Percentiles rank a stretch among this genome's conserved stretches.
Evolutionary conservation across 2,888 invertebrate genomes (phyloP).

Genomic region (Cenopis cana): DNA sequence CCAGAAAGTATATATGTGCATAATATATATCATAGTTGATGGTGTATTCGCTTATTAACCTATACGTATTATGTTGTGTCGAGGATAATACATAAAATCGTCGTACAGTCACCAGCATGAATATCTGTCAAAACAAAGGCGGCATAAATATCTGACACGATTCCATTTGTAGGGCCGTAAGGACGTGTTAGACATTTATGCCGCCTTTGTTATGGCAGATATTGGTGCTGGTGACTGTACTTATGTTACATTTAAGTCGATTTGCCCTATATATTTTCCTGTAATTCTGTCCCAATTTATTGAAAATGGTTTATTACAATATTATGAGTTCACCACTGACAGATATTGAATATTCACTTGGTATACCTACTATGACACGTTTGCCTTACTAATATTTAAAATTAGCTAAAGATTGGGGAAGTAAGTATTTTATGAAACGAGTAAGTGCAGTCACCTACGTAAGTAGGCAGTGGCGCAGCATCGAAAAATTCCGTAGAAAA

Average conservation of each 20-base stretch:
- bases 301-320: neutral
- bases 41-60: constrained; percentile 25
- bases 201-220: too few relatives aligned
- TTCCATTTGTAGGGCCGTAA: too few relatives aligned
- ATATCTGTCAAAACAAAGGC: too few relatives aligned
- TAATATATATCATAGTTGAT: constrained; percentile 17
- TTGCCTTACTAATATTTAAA: neutral
- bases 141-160: too few relatives aligned
- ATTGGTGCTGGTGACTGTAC: too few relatives aligned
- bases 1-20: neutral
- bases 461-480: neutral
- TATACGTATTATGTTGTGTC: neutral
- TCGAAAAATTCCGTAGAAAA: neutral
- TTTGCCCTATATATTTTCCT: neutral
- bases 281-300: neutral
- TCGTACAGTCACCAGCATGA: too few relatives aligned
- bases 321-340: too few relatives aligned
- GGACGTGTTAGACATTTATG: too few relatives aligned
- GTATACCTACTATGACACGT: neutral
- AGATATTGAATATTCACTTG: too few relatives aligned
- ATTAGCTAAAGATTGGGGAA: neutral
- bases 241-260: too few relatives aligned
- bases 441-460: neutral
- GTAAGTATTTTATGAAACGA: neutral
- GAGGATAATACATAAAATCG: neutral